A percentile compares a stretch with the other conserved stretches of the same genome.
These are phyloP conservation scores for Bungarus multicinctus DNA, from an alignment of 2,113 vertebrate species.

Conservation along the genomic window DNA sequence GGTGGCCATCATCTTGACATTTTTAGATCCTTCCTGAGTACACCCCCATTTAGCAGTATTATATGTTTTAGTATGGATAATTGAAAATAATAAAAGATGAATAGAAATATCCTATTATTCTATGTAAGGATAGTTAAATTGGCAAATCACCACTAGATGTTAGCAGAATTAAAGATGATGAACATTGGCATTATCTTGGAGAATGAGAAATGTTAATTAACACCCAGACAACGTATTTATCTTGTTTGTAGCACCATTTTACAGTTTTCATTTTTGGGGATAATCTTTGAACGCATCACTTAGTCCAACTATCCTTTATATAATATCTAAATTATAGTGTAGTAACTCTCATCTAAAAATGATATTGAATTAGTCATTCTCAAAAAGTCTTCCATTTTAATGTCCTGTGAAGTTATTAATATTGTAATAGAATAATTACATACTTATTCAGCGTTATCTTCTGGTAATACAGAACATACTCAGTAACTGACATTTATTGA, in stretches of 20 bases:
- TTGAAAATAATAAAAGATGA: neutral
- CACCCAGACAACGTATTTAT: neutral
- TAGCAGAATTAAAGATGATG: constrained; percentile 8
- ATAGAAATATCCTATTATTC: neutral
- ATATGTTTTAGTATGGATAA: neutral
- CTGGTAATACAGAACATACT: neutral
- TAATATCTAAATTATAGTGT: neutral
- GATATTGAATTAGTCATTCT: neutral
- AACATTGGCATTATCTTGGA: neutral
- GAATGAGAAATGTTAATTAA: neutral
- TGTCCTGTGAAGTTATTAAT: neutral
- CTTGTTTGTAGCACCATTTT: neutral
- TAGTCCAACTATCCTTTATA: neutral
- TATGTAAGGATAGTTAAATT: constrained; percentile 5
- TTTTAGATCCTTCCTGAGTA: neutral
- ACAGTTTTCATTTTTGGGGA: neutral
- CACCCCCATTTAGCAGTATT: neutral
- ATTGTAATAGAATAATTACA: neutral
- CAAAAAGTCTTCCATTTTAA: neutral
- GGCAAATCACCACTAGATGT: constrained; percentile 12
- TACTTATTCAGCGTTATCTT: constrained; percentile 34
- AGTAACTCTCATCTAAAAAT: neutral
- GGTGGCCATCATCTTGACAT: neutral
- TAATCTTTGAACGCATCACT: neutral
- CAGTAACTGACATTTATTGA: neutral